A percentile compares a stretch with the other conserved stretches of the same genome.
These are phyloP conservation scores for Papilio polyxenes DNA, from an alignment of 1,140 invertebrate species.

Conservation along the genomic window DNA sequence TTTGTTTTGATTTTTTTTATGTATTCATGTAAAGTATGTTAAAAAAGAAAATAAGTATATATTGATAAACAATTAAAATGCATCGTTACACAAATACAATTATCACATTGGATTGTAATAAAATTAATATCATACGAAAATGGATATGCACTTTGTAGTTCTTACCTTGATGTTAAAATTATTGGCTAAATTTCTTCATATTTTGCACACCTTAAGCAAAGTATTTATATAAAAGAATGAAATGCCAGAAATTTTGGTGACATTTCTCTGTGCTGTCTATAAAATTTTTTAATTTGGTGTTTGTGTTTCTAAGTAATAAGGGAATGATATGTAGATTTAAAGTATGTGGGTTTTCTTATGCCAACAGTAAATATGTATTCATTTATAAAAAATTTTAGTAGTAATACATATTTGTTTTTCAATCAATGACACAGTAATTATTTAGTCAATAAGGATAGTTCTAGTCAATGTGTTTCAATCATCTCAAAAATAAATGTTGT, in stretches of 20 bases:
- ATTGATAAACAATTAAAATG: too few relatives aligned
- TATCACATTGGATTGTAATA: too few relatives aligned
- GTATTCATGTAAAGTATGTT: background rate
- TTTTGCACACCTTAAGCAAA: background rate
- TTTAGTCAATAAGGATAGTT: background rate
- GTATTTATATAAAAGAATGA: background rate
- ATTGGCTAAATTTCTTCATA: background rate
- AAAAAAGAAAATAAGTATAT: background rate
- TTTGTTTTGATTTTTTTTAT: background rate
- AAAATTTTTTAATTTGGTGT: background rate
- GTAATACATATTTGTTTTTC: background rate
- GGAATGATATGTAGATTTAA: background rate
- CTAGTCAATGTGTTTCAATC: conserved; percentile 20
- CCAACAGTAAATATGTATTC: background rate
- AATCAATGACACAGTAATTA: background rate
- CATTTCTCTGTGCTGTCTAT: background rate
- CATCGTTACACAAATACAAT: too few relatives aligned
- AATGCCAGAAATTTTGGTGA: background rate
- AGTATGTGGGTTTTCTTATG: background rate
- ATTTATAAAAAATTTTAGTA: background rate
- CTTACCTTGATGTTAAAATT: too few relatives aligned
- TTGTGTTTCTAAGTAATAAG: background rate
- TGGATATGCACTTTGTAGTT: too few relatives aligned
- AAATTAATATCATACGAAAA: too few relatives aligned
- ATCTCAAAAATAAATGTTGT: background rate